Evolutionary conservation across 2,888 invertebrate genomes (phyloP).

Genomic region (Gasteruption jaculator): DNA sequence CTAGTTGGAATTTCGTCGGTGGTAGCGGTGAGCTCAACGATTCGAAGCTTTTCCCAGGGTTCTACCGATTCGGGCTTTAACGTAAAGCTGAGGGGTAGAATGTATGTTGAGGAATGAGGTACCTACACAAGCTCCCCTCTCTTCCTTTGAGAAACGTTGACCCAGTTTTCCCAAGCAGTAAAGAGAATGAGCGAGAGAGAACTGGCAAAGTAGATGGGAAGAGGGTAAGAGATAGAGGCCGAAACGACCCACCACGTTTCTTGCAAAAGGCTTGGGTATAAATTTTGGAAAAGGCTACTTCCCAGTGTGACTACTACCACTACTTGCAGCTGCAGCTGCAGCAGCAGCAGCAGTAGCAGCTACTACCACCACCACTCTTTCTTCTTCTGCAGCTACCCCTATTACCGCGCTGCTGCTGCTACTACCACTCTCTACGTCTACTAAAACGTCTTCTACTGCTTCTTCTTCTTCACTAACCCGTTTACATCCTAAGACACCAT

Average conservation of each 20-base stretch:
- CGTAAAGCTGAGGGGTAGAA: too few relatives aligned
- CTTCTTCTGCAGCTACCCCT: too few relatives aligned
- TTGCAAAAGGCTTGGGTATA: constrained; percentile 17
- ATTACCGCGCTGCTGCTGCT: too few relatives aligned
- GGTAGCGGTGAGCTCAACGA: constrained; percentile 20
- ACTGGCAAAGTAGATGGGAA: constrained; percentile 1
- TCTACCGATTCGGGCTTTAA: not conserved
- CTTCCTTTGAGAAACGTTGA: constrained; percentile 27
- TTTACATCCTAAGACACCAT: constrained; percentile 18
- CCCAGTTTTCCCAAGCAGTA: constrained; percentile 21
- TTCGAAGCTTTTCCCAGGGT: not conserved
- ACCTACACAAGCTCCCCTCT: constrained; percentile 13
- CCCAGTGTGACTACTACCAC: too few relatives aligned
- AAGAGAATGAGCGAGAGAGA: constrained; percentile 13
- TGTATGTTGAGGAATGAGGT: too few relatives aligned
- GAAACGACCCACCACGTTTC: not conserved
- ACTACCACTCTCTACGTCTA: too few relatives aligned
- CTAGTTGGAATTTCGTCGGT: constrained; percentile 23
- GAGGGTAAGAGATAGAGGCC: too few relatives aligned
- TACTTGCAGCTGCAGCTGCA: too few relatives aligned
- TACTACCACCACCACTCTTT: too few relatives aligned
- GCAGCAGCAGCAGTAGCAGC: too few relatives aligned
- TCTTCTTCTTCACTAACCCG: too few relatives aligned
- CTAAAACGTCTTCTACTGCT: too few relatives aligned
- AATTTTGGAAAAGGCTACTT: constrained; percentile 28